Base-by-base conservation (phyloP, 2,888 invertebrate species). In the Lithophane ornitopus region DNA sequence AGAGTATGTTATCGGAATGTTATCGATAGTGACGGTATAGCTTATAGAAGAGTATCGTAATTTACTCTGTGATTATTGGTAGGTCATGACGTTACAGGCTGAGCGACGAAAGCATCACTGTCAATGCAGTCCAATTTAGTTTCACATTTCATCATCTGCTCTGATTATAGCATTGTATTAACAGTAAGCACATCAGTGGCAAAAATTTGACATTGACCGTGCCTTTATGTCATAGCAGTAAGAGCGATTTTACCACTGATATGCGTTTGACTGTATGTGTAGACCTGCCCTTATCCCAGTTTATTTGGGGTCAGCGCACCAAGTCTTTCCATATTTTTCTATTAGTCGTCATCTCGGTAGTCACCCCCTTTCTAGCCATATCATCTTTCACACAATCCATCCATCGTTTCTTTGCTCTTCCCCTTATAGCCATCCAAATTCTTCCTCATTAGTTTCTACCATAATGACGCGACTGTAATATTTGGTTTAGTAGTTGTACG, bases 1-100 rank as follows among this genome's bases (percentile, higher is more conserved):
- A 82, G 73, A 80, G 62, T 74, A 68, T 70, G 75, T 58, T 81
- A 66, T 85, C 70, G 68, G 56, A 56, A 39, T 46, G 39, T 73
- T 81, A 81, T 62, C 72, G 63, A 65, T 58, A 52, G 54, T 58
- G 63, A 62, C 62, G 54, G 58, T 66, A 52, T 70, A 59, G 41
- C 46, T 19, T 70, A 3, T 26, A 34, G 1, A 14, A 65, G 46
- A 54, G 44, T 69, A 70, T 82, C 34, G 61, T 70, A 49, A 76
- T 61, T 39, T 39, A 19, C 39, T 59, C 41, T 66, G 19, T 26
- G n/a, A 11, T 44, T 54, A 59, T 56, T 63, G 52, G 26, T 14
- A 49, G 54, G 19, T 58, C 22, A 34, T 41, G 39, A 54, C 54
- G 34, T 49, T 44, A 14, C 26, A 22, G 34, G 12, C 9, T 46